Conservation (phyloP, 2,113 vertebrate species). For the Pedetes capensis region DNA sequence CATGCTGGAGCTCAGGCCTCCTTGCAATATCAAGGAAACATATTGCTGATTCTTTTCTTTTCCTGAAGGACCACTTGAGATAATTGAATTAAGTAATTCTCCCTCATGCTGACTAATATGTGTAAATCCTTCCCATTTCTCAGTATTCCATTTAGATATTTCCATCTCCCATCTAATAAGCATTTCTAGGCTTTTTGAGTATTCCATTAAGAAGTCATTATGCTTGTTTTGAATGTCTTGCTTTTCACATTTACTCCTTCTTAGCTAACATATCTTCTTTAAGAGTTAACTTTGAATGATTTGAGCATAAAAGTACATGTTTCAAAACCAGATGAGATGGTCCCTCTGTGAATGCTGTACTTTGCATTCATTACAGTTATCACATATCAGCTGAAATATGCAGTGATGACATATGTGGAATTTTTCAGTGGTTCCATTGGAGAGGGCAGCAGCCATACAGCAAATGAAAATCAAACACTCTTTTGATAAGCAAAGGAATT, state of each 20-base stretch:
- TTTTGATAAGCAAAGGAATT: neutral
- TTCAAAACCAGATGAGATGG: neutral
- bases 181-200: neutral
- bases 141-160: neutral
- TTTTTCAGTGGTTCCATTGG: neutral
- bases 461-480: neutral
- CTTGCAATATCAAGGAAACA: neutral
- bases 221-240: neutral
- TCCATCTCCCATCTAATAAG: neutral
- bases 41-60: neutral
- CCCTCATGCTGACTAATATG: neutral
- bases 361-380: neutral
- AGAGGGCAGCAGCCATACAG: neutral
- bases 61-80: neutral
- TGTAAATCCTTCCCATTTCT: neutral
- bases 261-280: neutral
- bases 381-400: neutral
- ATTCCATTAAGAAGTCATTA: neutral
- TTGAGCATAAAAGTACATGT: neutral
- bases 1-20: neutral
- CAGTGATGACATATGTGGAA: neutral
- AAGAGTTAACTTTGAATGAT: neutral
- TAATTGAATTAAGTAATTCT: neutral
- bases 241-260: neutral
- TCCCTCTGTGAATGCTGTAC: neutral